These are phyloP conservation scores for Drosophila mettleri DNA, from an alignment of 2,888 invertebrate species.

Conservation along the genomic window DNA sequence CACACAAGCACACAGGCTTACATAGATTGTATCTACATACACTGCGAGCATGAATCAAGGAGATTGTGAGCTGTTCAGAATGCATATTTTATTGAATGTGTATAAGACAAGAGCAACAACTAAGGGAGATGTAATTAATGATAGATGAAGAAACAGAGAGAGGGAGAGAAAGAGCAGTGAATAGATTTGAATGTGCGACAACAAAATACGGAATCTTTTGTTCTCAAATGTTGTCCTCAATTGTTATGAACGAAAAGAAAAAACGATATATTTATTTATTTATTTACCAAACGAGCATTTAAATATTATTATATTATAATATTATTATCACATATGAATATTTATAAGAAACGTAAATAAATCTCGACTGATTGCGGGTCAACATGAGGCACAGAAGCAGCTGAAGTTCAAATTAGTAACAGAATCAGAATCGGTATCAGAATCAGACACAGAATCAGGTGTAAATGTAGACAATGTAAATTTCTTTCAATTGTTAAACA, in stretches of 20 bases:
- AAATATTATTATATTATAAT: slow-evolving; percentile 50
- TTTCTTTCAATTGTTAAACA: slow-evolving; percentile 55
- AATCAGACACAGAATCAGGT: slow-evolving; percentile 58
- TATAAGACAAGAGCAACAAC: slow-evolving; percentile 18
- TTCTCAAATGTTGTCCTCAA: slow-evolving; percentile 78
- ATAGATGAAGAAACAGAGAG: not conserved
- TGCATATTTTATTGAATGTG: slow-evolving; percentile 80
- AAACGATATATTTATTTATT: slow-evolving; percentile 70
- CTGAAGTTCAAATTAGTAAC: slow-evolving; percentile 64
- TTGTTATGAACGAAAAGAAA: slow-evolving; percentile 53
- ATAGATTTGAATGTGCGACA: slow-evolving; percentile 57
- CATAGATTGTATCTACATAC: slow-evolving; percentile 13
- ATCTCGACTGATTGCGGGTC: slow-evolving; percentile 40
- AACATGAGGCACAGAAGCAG: slow-evolving; percentile 41
- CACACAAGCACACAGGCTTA: slow-evolving; percentile 20
- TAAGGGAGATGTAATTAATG: slow-evolving; percentile 5
- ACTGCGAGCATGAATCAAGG: slow-evolving; percentile 28
- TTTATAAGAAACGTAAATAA: slow-evolving; percentile 27
- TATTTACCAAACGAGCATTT: slow-evolving; percentile 68
- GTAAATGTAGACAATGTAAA: slow-evolving; percentile 38
- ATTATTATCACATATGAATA: slow-evolving; percentile 41
- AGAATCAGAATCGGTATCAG: slow-evolving; percentile 10
- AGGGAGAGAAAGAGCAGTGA: slow-evolving; percentile 4
- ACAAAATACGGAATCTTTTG: slow-evolving; percentile 74
- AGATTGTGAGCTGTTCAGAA: slow-evolving; percentile 57